Conservation (phyloP, 2,797 vertebrate species). For the Jordanella pulchra region DNA sequence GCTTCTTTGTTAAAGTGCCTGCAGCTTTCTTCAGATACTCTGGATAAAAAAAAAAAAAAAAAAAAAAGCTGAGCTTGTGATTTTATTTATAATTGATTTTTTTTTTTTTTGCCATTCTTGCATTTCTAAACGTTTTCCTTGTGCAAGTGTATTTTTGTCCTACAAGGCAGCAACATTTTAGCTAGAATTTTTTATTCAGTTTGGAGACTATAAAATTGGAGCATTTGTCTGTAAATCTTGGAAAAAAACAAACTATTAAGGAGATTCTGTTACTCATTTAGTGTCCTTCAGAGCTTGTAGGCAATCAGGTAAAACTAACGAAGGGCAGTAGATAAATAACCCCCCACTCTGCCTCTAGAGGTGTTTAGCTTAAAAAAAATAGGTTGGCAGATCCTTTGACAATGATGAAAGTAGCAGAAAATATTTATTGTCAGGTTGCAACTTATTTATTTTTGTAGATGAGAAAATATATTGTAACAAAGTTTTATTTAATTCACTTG, state of each 20-base stretch:
- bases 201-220: neutral
- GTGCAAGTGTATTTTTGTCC: neutral
- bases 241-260: neutral
- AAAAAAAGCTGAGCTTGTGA: too few species aligned
- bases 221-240: neutral
- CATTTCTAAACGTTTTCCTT: neutral
- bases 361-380: neutral
- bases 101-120: neutral
- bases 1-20: constrained; percentile 19
- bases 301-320: neutral
- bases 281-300: neutral
- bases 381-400: neutral
- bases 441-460: neutral
- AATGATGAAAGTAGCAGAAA: neutral
- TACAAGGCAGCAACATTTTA: neutral
- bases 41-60: too few species aligned
- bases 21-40: constrained; percentile 7
- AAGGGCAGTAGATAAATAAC: neutral
- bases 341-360: neutral
- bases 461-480: neutral
- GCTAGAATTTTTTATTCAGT: neutral
- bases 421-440: neutral
- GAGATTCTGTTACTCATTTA: neutral
- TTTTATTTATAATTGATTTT: too few species aligned
- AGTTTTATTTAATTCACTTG: neutral